A percentile compares a stretch with the other conserved stretches of the same genome.
Conservation (phyloP, 30 jellyfish, hydroid and myxozoan species). For the Aurelia coerulea region DNA sequence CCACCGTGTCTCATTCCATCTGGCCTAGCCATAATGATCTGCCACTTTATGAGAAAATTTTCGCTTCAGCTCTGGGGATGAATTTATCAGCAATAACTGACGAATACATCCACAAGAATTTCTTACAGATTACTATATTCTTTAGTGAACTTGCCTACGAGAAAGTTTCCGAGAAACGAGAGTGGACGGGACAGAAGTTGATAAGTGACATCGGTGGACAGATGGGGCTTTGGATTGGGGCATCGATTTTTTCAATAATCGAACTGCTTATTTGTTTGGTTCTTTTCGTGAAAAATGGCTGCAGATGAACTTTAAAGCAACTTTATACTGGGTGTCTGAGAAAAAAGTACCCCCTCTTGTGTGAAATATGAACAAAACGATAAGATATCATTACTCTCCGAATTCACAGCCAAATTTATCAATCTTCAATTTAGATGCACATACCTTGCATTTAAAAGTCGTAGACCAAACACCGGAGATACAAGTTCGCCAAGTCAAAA, state of each 20-base stretch:
- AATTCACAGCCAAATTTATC: too few species aligned
- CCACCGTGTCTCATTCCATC: not conserved
- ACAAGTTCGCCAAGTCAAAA: too few species aligned
- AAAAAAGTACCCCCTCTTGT: too few species aligned
- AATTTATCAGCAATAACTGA: not conserved
- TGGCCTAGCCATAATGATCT: not conserved
- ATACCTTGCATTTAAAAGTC: too few species aligned
- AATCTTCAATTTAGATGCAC: too few species aligned
- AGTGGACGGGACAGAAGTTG: not conserved
- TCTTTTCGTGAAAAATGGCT: too few species aligned
- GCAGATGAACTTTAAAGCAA: too few species aligned
- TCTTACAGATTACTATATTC: not conserved
- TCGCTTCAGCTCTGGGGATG: not conserved
- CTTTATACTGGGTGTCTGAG: too few species aligned
- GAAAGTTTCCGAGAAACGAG: not conserved
- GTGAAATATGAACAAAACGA: too few species aligned
- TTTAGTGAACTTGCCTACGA: slow-evolving; percentile 9
- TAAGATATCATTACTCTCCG: too few species aligned
- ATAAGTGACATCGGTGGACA: slow-evolving; percentile 15
- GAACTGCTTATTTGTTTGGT: not conserved
- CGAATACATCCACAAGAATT: not conserved
- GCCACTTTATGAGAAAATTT: not conserved
- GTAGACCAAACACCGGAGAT: too few species aligned
- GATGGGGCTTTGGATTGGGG: slow-evolving; percentile 10
- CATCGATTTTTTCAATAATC: not conserved